Evolutionary conservation across 2,888 invertebrate species (phyloP), one percentile per base, ranked within the genome.

Genomic region (Mallateleia sp.): DNA sequence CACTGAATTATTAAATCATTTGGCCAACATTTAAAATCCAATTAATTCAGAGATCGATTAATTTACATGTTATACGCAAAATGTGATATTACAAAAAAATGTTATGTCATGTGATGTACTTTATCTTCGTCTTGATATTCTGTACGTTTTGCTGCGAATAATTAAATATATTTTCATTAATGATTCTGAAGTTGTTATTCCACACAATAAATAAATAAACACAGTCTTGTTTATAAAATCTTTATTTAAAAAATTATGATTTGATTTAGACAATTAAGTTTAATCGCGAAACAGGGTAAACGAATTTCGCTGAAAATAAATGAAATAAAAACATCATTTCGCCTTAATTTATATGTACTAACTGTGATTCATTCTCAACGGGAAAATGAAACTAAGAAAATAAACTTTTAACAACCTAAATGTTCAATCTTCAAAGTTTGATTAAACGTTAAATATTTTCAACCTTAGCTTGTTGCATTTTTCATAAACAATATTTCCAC

Each of bases 101-200:
- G 38, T 79, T 62, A 71, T 71, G 80, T 80, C 64, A 34, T 72
- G 32, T 72, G 38, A 72, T 71, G 38, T 71, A 80, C 71, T 80
- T 80, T 71, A 71, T 64, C 45, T 80, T 66, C 32, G 32, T 67
- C 69, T 32, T 34, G 28, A 67, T 54, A 82, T 54, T 69, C 25
- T 80, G 64, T 82, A 75, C 6, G 42, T 50, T 67, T 52, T 75
- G 50, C 50, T 69, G 82, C 69, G 25, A 67, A 75, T 74, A 67
- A n/a, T 69, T 69, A 75, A 82, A 82, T 75, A 75, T 82, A 82
- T 82, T 82, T 82, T 82, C 67, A 74, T 42, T 82, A 82, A 67
- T 66, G 14, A 78, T 6, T 14, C 11, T 22, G 15, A 66, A 42
- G 25, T 67, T 80, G 28, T 71, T 62, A 42, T 9, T 28, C 15